phyloP scores from a whole-genome alignment of 1,140 invertebrate genomes.

The Chlorops oryzae region DNA sequence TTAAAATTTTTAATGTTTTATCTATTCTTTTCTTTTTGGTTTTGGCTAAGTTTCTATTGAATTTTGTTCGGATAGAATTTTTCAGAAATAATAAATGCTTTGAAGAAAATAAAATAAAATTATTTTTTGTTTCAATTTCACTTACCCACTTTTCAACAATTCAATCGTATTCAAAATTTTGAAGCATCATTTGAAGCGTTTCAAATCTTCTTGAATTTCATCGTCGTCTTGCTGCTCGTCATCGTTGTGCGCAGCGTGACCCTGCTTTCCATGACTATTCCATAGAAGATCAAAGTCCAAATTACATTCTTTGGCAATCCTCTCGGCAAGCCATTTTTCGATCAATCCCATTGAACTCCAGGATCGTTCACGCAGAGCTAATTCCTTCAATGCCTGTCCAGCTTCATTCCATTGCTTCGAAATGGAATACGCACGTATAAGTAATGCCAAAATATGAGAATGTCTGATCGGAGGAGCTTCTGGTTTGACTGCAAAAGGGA shows the following conservation, averaged over 20 bases:
- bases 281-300: conserved; percentile 43
- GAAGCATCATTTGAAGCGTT: too few relatives aligned
- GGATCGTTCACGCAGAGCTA: conserved; percentile 32
- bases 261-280: conserved; percentile 22
- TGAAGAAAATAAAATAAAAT: too few relatives aligned
- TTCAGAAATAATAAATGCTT: too few relatives aligned
- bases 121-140: too few relatives aligned
- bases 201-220: conserved; percentile 42
- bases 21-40: too few relatives aligned
- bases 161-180: too few relatives aligned
- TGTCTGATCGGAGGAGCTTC: conserved; percentile 42
- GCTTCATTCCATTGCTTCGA: conserved; percentile 41
- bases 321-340: conserved; percentile 34
- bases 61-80: too few relatives aligned
- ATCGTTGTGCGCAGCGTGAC: conserved; percentile 13
- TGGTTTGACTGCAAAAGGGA: conserved; percentile 30
- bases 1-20: too few relatives aligned
- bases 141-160: too few relatives aligned
- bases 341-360: conserved; percentile 40
- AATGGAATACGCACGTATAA: conserved; percentile 34
- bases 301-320: conserved; percentile 41
- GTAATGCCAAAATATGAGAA: conserved; percentile 36
- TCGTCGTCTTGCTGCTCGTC: conserved; percentile 34
- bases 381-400: conserved; percentile 34
- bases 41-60: too few relatives aligned